Conservation (phyloP, 2,797 vertebrate genomes). For the Oreochromis grahami region DNA sequence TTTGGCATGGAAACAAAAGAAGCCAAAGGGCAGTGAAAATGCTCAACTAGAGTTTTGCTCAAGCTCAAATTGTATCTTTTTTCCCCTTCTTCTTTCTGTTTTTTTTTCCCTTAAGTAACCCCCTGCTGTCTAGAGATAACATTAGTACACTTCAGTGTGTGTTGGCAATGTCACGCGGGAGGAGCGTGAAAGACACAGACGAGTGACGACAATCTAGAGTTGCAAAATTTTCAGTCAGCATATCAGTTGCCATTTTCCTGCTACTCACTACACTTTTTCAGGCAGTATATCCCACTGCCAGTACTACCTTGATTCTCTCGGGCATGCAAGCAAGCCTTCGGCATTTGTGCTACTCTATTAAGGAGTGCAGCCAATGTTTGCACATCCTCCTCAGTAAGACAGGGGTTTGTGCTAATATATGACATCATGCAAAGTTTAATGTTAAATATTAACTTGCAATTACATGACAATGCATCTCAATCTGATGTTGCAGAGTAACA, state of each 20-base stretch:
- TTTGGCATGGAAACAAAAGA: constrained; percentile 39
- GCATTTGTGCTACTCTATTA: background rate
- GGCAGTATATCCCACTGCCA: background rate
- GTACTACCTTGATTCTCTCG: background rate
- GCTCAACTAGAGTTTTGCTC: constrained; percentile 29
- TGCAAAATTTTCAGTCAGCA: constrained; percentile 17
- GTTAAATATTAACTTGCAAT: background rate
- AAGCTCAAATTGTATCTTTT: constrained; percentile 2
- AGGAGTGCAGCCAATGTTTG: background rate
- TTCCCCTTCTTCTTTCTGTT: background rate
- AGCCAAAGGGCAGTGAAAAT: constrained; percentile 33
- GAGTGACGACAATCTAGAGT: background rate
- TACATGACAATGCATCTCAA: background rate
- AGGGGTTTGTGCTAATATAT: background rate
- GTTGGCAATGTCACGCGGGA: background rate
- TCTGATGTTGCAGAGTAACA: background rate
- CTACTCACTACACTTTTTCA: background rate
- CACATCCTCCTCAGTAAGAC: background rate
- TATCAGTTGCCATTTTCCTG: background rate
- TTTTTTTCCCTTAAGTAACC: background rate
- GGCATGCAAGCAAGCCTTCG: background rate
- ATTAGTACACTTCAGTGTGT: constrained; percentile 10
- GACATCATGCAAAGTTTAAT: background rate
- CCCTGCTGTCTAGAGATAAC: constrained; percentile 28
- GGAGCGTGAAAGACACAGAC: background rate